phyloP scores from a whole-genome alignment of 2,888 invertebrate genomes.

The Xanthia icteritia region DNA sequence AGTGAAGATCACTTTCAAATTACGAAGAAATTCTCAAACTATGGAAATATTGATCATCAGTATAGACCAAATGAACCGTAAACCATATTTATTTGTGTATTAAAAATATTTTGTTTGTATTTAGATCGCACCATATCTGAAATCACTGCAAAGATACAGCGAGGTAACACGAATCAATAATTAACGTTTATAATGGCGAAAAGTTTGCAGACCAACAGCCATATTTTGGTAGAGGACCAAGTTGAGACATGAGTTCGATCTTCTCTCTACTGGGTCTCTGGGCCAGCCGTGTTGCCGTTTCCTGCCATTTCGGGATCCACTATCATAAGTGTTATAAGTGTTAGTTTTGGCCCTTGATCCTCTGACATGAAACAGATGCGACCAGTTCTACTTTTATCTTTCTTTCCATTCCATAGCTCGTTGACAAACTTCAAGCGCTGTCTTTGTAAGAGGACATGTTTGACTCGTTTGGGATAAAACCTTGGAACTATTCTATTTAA shows the following conservation, averaged over 20 bases:
- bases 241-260: neutral
- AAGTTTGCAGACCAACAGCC: conserved; percentile 27
- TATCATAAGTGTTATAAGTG: neutral
- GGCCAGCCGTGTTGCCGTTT: neutral
- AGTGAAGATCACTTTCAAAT: neutral
- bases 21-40: neutral
- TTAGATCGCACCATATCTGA: conserved; percentile 46
- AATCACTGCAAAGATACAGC: conserved; percentile 12
- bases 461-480: neutral
- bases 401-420: too few relatives aligned
- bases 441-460: too few relatives aligned
- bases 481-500: neutral
- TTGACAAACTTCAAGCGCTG: neutral
- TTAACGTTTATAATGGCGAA: neutral
- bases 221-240: neutral
- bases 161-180: conserved; percentile 42
- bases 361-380: neutral
- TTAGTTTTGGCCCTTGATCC: neutral
- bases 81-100: neutral
- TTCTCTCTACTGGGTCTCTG: neutral
- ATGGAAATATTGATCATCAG: neutral
- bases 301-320: neutral
- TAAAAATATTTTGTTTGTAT: conserved; percentile 16
- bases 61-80: neutral
- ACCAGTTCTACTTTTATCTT: neutral